Base-by-base conservation (phyloP, 1,140 invertebrate genomes). In the Alviniconcha marisindica region DNA sequence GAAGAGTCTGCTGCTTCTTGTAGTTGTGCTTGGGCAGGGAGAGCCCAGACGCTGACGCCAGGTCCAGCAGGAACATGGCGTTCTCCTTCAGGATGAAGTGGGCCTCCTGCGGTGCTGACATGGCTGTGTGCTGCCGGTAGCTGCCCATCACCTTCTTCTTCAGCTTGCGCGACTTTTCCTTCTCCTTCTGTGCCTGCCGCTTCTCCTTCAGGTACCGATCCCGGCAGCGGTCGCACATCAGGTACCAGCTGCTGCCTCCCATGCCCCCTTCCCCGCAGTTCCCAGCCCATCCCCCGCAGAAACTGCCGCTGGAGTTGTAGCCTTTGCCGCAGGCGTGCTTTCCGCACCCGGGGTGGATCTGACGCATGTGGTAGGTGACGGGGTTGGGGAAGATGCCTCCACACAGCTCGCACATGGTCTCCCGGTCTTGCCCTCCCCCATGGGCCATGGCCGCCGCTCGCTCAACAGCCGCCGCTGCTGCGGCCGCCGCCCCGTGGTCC, bases 301-400 rank as follows among this genome's bases (percentile, higher is more conserved):
- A 97, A 89, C 95, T 96, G 15, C 97, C 97, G 54, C 95, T 95
- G 82, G 95, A 96, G 90, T 97, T 97, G 92, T 98, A 98, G 1
- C 97, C 97, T 91, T 97, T 97, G 2, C 97, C 96, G 18, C 95
- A 95, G n/a, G 97, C 96, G 84, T 96, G 95, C 88, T 95, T 95
- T 0, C 97, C 97, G 92, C 98, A 99, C 0, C 98, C 98, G 3
- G 96, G 96, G 94, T 99, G 98, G 60, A 95, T 93, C 87, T 96
- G 95, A 71, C 96, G 94, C 97, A 99, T 98, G 92, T 99, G 98
- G 87, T 97, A 96, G 0, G 97, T 98, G 0, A 99, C 95, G 0
- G 97, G 97, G 93, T 96, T 95, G 79, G 96, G 95, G 91, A 94
- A 94, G 76, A 95, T 94, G 31, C 93, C 93, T 10, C 96, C 97